Evolutionary conservation across 2,888 invertebrate genomes (phyloP).

Genomic region (Lasius fuliginosus): DNA sequence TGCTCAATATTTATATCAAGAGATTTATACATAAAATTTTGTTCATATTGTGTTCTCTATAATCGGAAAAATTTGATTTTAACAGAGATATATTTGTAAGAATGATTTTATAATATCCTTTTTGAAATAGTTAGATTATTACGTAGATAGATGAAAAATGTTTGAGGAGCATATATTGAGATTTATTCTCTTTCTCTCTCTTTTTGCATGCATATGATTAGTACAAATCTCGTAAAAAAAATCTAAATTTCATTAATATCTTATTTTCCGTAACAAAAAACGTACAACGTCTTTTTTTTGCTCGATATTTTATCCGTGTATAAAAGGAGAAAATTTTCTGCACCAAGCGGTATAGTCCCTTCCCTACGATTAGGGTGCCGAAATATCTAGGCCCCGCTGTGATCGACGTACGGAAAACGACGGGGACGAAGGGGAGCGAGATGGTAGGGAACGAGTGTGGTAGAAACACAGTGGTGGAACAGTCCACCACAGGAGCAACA

Average conservation of each 20-base stretch:
- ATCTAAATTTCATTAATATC: neutral
- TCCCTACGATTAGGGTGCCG: slow-evolving; percentile 33
- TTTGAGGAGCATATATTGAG: neutral
- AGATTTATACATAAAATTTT: neutral
- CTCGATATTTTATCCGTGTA: neutral
- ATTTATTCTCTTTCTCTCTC: neutral
- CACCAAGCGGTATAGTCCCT: neutral
- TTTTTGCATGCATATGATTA: neutral
- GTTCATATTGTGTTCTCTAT: neutral
- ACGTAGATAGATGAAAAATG: neutral
- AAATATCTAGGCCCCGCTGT: slow-evolving; percentile 26
- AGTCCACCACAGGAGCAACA: neutral
- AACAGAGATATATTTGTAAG: neutral
- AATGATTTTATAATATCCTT: neutral
- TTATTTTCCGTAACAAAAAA: neutral
- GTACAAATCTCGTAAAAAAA: neutral
- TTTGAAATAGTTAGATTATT: neutral
- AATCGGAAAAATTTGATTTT: neutral
- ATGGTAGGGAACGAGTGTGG: slow-evolving; percentile 22
- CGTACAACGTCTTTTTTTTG: neutral
- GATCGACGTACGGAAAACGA: slow-evolving; percentile 11
- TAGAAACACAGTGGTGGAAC: neutral
- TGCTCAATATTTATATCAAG: neutral
- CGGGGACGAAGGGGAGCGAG: slow-evolving; percentile 1
- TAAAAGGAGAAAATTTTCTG: neutral